Evolutionary conservation across 2,797 vertebrate genomes (phyloP), one percentile per base, ranked within the genome.

Genomic region (Aeoliscus strigatus): DNA sequence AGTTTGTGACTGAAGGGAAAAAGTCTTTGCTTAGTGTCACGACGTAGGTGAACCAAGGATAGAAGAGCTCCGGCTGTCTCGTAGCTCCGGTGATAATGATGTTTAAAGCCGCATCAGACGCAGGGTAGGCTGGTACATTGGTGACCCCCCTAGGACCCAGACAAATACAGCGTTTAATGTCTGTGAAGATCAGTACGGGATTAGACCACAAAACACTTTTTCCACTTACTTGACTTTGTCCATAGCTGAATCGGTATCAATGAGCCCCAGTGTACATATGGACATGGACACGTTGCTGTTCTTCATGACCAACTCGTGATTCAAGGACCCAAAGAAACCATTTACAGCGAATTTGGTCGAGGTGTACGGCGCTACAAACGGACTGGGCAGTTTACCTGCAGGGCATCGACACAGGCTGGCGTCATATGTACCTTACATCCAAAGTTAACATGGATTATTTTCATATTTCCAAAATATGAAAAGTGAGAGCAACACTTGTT

Each of bases 301-400:
- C 77, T 87, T 88, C 90, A 92, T 88, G 1, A 65, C 46, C 49
- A 95, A 75, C 47, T 97, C 92, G 2, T 91, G 88, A 33, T 53
- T 58, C 43, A 94, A 66, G 0, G 88, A 67, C 29, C 83, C 70
- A 9, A 94, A 96, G 75, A 93, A 94, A n/a, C 92, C 89, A 4
- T 88, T 91, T 66, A 93, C 45, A 0, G 91, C 91, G 64, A 86
- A 92, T 77, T 92, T 94, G 16, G 91, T 86, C 28, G 90, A 84
- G 1, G 76, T 44, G 33, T 93, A 95, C 0, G 91, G 88, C 2
- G 75, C 77, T 14, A 79, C 77, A 23, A 89, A 91, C 9, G 91
- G 89, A 27, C 59, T 77, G 43, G 80, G 16, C 11, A 91, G 41
- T 70, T 80, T 92, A 52, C 90, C 93, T 93, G 68, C 16, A n/a